Evolutionary conservation across 2,888 invertebrate species (phyloP), one percentile per base, ranked within the genome.

Genomic region (Lycophotia porphyrea): DNA sequence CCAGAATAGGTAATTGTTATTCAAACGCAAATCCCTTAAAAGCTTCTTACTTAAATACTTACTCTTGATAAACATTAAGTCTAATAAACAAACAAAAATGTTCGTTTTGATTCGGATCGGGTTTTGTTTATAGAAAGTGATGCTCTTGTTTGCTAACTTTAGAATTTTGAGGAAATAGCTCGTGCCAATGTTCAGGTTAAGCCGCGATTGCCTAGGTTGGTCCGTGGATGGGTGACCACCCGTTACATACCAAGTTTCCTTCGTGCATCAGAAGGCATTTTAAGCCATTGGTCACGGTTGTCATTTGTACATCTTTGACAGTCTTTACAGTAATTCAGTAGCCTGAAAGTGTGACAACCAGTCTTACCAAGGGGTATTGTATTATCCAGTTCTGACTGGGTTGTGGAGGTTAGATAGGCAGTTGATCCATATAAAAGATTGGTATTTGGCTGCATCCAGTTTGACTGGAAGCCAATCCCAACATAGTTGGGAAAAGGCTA

Each of bases 41-140:
- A 93, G 93, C 93, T 93, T 93, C 80, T 92, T 88, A 90, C 91
- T 92, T 92, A 90, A 92, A 92, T 91, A 90, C 82, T 92, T 85
- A 78, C 39, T 90, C 88, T 89, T 88, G 89, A 91, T 91, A 92
- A 93, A 93, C 90, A 91, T 91, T 83, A 88, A 89, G 84, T 85
- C 77, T 78, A 89, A 89, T 81, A 92, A 93, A 93, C 91, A 93
- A 92, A 92, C 90, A 91, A 90, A 91, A 91, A 85, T 63, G 63
- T 27, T 27, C 9, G 89, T 89, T 88, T 90, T 92, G 90, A 92
- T 93, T 92, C 89, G 84, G 66, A 76, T 71, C 81, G 82, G 49
- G 64, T 72, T 81, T 39, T 68, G 81, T 75, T 91, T 18, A 15
- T 52, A 31, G n/a, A 18, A 44, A n/a, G 44, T 31, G 13, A 64